These are phyloP conservation scores for Pogonocichla stellata DNA, from an alignment of 2,113 vertebrate genomes.

Conservation along the genomic window DNA sequence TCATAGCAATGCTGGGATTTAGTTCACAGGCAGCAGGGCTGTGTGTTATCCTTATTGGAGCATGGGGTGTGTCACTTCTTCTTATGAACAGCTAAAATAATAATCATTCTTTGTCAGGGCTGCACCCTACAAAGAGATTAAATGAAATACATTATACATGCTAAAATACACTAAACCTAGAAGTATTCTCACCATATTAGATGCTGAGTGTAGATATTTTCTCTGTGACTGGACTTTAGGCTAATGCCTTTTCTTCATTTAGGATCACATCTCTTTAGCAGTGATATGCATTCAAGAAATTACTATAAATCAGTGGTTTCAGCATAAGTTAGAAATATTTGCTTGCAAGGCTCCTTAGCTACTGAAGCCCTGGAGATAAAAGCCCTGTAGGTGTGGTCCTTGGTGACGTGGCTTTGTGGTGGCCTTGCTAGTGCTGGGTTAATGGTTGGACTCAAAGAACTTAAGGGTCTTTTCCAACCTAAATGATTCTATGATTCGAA, in stretches of 20 bases:
- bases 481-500: background rate
- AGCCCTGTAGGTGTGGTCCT: rapidly evolving
- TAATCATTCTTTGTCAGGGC: background rate
- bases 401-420: background rate
- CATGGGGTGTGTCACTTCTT: background rate
- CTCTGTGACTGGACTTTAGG: background rate
- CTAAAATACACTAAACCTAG: background rate
- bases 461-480: background rate
- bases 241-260: background rate
- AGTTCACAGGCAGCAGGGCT: background rate
- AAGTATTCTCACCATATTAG: background rate
- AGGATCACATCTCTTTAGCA: background rate
- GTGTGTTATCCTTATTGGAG: background rate
- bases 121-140: background rate
- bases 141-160: background rate
- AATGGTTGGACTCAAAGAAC: background rate
- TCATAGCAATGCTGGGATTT: background rate
- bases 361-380: background rate
- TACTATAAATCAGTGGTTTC: background rate
- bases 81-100: background rate
- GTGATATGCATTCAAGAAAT: background rate
- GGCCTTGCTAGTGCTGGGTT: background rate
- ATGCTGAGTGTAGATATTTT: background rate
- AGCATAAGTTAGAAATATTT: background rate
- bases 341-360: background rate